These are phyloP conservation scores for Pseudococcus viburni DNA, from an alignment of 2,888 invertebrate genomes.

Conservation along the genomic window DNA sequence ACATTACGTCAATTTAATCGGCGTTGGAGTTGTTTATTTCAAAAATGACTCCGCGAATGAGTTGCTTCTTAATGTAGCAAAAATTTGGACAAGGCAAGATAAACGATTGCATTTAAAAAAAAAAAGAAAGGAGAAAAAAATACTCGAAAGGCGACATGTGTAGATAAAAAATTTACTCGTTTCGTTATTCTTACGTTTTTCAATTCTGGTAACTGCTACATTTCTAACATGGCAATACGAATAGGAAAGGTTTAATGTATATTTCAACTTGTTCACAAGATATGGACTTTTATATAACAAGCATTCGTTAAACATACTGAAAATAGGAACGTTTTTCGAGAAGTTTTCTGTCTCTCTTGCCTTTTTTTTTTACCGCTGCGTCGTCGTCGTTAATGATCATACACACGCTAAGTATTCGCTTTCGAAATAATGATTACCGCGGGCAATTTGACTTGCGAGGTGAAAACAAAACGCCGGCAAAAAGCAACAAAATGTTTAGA, in stretches of 20 bases:
- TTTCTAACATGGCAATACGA: conserved; percentile 1
- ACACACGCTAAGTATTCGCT: conserved; percentile 33
- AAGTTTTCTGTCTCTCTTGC: neutral
- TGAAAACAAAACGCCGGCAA: neutral
- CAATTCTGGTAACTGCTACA: conserved; percentile 43
- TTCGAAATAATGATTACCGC: conserved; percentile 46
- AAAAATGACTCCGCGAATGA: neutral
- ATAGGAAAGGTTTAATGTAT: conserved; percentile 46
- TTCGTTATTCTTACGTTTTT: conserved; percentile 53
- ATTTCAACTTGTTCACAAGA: conserved; percentile 44
- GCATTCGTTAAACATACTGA: conserved; percentile 46
- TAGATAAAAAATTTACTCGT: conserved; percentile 48
- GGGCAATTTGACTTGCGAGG: conserved; percentile 23
- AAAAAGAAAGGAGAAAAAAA: neutral
- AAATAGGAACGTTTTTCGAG: conserved; percentile 28
- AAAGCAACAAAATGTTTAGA: conserved; percentile 29
- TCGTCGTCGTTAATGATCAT: conserved; percentile 41
- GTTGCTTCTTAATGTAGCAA: neutral
- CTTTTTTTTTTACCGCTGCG: neutral
- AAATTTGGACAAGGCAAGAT: conserved; percentile 6
- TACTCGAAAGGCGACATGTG: conserved; percentile 25
- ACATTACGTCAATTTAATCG: conserved; percentile 38
- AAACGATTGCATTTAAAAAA: conserved; percentile 30
- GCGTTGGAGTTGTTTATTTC: conserved; percentile 17
- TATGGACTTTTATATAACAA: conserved; percentile 49